phyloP scores from a whole-genome alignment of 2,888 invertebrate species.

The Mantis religiosa region DNA sequence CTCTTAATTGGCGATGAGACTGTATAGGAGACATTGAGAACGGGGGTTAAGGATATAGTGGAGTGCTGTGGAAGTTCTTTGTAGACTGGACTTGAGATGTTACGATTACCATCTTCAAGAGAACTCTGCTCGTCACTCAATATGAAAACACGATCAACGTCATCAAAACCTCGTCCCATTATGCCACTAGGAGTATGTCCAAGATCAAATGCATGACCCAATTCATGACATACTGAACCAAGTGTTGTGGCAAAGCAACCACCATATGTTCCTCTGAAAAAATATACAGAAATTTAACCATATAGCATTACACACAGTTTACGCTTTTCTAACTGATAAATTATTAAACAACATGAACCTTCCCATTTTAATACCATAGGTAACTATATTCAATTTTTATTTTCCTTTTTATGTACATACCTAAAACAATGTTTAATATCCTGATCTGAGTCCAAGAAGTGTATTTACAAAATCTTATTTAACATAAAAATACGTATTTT shows the following conservation, averaged over 20 bases:
- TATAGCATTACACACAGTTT: background rate
- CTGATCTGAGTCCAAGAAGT: no score
- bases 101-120: slow-evolving; percentile 50
- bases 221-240: slow-evolving; percentile 88
- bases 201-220: slow-evolving; percentile 90
- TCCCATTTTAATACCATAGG: no score
- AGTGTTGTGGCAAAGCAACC: slow-evolving; percentile 87
- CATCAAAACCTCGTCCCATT: slow-evolving; percentile 89
- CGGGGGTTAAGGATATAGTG: slow-evolving; percentile 55
- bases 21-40: slow-evolving; percentile 49
- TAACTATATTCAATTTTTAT: no score
- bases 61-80: slow-evolving; percentile 60
- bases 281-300: slow-evolving; percentile 16
- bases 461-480: no score
- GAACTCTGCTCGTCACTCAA: slow-evolving; percentile 37
- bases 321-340: background rate
- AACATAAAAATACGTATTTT: no score
- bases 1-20: slow-evolving; percentile 23
- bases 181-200: slow-evolving; percentile 88
- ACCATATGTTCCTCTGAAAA: slow-evolving; percentile 68
- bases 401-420: no score
- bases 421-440: no score
- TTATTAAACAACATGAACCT: no score
- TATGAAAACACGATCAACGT: slow-evolving; percentile 73
- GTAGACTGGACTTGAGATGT: slow-evolving; percentile 56